Evolutionary conservation across 2,888 invertebrate species (phyloP).

Genomic region (Ornithoptera priamus): DNA sequence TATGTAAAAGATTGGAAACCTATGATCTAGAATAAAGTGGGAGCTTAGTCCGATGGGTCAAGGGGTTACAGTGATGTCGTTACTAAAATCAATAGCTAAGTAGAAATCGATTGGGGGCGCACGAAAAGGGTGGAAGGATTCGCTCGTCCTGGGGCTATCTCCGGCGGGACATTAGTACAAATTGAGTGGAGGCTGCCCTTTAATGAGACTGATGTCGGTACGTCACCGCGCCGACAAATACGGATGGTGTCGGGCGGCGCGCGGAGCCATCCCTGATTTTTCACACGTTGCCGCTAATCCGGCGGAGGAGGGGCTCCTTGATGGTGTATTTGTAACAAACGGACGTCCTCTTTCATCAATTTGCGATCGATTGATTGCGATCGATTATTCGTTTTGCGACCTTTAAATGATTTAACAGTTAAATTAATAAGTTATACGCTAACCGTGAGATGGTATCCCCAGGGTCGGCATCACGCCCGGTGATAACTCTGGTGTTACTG

Average conservation of each 20-base stretch:
- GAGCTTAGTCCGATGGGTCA: too few species aligned
- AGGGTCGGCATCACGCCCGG: too few species aligned
- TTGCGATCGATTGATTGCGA: too few species aligned
- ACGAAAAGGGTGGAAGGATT: conserved; percentile 34
- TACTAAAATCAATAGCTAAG: conserved; percentile 1
- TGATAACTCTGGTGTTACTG: too few species aligned
- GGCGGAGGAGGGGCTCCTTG: conserved; percentile 29
- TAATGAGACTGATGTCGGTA: conserved; percentile 66
- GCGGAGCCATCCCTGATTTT: conserved; percentile 43
- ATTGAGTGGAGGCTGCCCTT: conserved; percentile 50
- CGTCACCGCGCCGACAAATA: conserved; percentile 54
- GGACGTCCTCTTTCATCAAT: neutral
- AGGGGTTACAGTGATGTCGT: too few species aligned
- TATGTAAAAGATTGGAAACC: too few species aligned
- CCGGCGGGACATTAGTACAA: conserved; percentile 60
- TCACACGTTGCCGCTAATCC: conserved; percentile 46
- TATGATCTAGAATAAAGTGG: too few species aligned
- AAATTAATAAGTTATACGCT: too few species aligned
- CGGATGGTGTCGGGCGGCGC: conserved; percentile 45
- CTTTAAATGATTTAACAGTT: too few species aligned
- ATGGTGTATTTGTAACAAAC: conserved; percentile 35
- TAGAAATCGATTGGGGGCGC: conserved; percentile 5
- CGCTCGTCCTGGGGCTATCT: conserved; percentile 41
- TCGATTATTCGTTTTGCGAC: too few species aligned
- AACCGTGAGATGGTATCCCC: too few species aligned